phyloP scores from a whole-genome alignment of 2,888 invertebrate species.

The Stenurella melanura region DNA sequence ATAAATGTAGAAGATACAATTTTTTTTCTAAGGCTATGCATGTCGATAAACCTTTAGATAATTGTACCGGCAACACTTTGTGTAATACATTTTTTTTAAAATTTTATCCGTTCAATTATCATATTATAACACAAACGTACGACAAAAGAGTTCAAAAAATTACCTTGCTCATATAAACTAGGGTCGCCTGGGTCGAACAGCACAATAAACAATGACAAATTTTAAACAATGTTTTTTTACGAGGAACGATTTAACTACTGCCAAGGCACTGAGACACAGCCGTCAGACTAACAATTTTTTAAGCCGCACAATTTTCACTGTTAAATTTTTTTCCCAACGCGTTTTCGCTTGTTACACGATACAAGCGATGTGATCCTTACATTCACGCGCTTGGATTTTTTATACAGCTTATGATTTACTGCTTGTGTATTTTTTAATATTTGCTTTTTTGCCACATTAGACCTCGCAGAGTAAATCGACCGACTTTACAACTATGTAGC shows the following conservation, averaged over 20 bases:
- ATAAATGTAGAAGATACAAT: no score
- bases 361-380: background rate
- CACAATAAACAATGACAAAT: background rate
- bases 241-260: background rate
- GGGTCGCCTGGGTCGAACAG: background rate
- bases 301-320: background rate
- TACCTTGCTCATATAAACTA: background rate
- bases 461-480: background rate
- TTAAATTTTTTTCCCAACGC: background rate
- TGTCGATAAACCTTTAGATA: no score
- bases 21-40: no score
- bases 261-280: background rate
- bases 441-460: background rate
- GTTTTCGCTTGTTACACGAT: background rate
- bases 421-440: background rate
- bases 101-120: no score
- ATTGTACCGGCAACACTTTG: no score
- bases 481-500: background rate
- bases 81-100: no score
- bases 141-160: background rate
- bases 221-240: background rate
- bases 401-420: background rate
- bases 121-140: no score
- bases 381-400: background rate
- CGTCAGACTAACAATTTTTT: background rate